Conservation (phyloP, 2,797 vertebrate species). For the Eidolon dupreanum region DNA sequence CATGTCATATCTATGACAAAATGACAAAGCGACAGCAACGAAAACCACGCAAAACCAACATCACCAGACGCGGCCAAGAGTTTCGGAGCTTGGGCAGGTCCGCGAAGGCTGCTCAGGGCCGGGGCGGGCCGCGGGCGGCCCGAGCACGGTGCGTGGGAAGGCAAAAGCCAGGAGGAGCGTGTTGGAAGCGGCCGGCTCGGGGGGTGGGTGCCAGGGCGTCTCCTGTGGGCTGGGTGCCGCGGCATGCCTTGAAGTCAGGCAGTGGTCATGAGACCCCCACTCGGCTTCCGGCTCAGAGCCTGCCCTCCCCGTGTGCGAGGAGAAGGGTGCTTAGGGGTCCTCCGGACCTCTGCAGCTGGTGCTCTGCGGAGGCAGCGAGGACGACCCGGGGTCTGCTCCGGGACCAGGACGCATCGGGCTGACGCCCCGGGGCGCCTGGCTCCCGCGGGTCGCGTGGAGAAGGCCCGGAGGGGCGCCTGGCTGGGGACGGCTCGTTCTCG, state of each 20-base stretch:
- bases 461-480: background rate
- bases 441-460: rapidly evolving
- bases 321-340: background rate
- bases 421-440: background rate
- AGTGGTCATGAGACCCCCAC: background rate
- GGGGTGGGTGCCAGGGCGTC: background rate
- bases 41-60: background rate
- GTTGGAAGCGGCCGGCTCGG: background rate
- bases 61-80: background rate
- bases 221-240: background rate
- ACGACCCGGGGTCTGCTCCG: rapidly evolving
- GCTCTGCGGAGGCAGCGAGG: background rate
- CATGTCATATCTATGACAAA: background rate
- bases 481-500: background rate
- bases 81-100: background rate
- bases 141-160: background rate
- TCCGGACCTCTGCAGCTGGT: background rate
- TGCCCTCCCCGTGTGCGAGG: background rate
- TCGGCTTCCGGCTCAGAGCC: background rate
- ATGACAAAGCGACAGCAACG: background rate
- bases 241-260: background rate
- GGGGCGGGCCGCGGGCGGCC: background rate
- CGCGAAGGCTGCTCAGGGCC: background rate
- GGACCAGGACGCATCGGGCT: too few species aligned
- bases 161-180: background rate